phyloP scores from a whole-genome alignment of 1,140 invertebrate species.

The Heliconius eleuchia region DNA sequence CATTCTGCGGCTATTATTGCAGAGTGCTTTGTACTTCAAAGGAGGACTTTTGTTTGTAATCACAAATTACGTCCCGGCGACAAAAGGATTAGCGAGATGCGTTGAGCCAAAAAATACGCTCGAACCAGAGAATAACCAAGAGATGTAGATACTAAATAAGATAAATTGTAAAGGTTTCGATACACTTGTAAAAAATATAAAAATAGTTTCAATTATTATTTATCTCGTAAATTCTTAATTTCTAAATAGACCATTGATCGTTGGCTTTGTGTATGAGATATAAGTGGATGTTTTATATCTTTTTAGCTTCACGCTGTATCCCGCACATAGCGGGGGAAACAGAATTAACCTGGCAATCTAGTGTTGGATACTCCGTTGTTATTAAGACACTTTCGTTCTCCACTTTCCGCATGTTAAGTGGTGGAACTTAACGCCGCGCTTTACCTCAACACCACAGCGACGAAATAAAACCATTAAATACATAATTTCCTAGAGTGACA shows the following conservation, averaged over 20 bases:
- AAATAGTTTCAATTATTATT: not conserved
- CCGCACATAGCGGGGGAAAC: no score
- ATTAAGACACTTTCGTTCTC: no score
- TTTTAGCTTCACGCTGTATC: no score
- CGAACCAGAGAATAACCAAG: conserved; percentile 35
- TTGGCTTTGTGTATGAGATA: no score
- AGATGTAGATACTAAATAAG: conserved; percentile 1
- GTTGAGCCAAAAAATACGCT: conserved; percentile 45
- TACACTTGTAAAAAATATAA: not conserved
- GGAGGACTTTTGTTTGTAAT: conserved; percentile 41
- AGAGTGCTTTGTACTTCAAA: conserved; percentile 35
- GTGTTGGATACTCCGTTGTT: no score
- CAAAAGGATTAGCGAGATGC: conserved; percentile 42
- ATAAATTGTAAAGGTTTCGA: conserved; percentile 54
- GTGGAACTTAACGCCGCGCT: no score
- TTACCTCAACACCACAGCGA: no score
- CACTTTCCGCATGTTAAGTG: no score
- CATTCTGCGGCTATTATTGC: conserved; percentile 25
- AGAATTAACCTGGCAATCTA: no score
- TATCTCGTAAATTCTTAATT: not conserved
- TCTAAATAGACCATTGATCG: not conserved
- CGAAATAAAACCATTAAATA: no score
- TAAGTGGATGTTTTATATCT: no score
- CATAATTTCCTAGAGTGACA: no score
- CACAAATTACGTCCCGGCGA: conserved; percentile 42